A percentile compares a stretch with the other conserved stretches of the same genome.
Conservation (phyloP, 2,113 vertebrate genomes). For the Forbesichthys agassizii region DNA sequence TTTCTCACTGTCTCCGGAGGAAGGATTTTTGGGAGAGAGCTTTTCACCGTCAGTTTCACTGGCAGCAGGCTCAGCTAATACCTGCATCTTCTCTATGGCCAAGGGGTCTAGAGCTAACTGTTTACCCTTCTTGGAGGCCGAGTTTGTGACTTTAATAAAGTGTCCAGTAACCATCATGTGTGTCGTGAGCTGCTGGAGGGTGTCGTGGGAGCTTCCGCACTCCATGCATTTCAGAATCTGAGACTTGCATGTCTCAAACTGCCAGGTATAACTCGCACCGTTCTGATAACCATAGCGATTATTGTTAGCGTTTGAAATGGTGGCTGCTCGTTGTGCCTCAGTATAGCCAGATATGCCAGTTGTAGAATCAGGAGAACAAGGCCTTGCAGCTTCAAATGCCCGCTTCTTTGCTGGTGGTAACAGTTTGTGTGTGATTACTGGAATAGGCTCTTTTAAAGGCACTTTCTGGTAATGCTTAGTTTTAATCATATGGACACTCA, state of each 20-base stretch:
- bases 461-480: conserved; percentile 99
- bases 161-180: conserved; percentile 99
- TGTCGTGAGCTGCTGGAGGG: conserved; percentile 94
- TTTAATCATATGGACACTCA: conserved; percentile 99
- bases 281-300: conserved; percentile 98
- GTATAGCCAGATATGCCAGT: conserved; percentile 85
- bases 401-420: conserved; percentile 92
- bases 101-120: conserved; percentile 92
- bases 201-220: conserved; percentile 96
- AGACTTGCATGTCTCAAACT: conserved; percentile 98
- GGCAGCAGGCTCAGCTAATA: conserved; percentile 80
- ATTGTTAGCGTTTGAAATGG: conserved; percentile 80
- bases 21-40: conserved; percentile 74
- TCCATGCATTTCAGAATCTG: conserved; percentile 99
- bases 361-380: conserved; percentile 94
- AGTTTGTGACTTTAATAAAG: conserved; percentile 97
- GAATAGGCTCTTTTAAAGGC: conserved; percentile 99
- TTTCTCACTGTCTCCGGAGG: conserved; percentile 73
- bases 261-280: conserved; percentile 97
- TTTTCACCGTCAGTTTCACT: conserved; percentile 82
- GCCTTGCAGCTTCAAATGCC: conserved; percentile 88
- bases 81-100: conserved; percentile 95
- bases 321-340: conserved; percentile 80
- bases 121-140: conserved; percentile 97
- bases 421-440: conserved; percentile 91